A percentile compares a stretch with the other conserved stretches of the same genome.
Evolutionary conservation across 2,113 vertebrate genomes (phyloP).

Genomic region (Petaurus breviceps): DNA sequence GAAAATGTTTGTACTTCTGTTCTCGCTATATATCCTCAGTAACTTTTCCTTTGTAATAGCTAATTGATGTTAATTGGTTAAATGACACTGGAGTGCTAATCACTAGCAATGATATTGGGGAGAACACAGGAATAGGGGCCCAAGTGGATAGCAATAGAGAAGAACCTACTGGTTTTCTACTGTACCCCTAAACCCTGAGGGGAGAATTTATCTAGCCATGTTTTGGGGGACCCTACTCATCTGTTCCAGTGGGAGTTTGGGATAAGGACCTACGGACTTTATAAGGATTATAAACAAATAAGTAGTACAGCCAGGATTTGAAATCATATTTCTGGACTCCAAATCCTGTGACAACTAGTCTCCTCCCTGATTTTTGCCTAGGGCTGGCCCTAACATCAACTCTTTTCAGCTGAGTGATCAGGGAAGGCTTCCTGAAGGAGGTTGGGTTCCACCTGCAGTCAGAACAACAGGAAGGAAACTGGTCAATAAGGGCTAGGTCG

Average conservation of each 20-base stretch:
- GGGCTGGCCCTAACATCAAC: neutral
- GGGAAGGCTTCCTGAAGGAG: conserved; percentile 26
- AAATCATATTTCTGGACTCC: neutral
- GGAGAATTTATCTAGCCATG: neutral
- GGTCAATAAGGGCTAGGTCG: neutral
- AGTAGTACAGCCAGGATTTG: neutral
- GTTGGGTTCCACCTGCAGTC: neutral
- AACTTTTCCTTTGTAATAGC: neutral
- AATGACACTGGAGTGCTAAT: neutral
- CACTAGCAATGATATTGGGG: neutral
- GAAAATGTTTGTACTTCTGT: neutral
- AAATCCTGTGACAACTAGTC: neutral
- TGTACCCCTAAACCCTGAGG: neutral
- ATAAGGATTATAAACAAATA: neutral
- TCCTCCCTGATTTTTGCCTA: neutral
- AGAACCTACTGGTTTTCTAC: neutral
- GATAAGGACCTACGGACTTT: neutral
- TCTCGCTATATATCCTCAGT: neutral
- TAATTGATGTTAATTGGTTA: neutral
- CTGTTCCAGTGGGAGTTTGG: neutral
- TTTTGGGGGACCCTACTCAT: neutral
- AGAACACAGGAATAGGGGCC: neutral
- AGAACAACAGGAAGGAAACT: neutral
- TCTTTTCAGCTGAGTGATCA: neutral
- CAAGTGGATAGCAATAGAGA: neutral